Base-by-base conservation (phyloP, 2,888 invertebrate species). In the Pterostichus madidus region DNA sequence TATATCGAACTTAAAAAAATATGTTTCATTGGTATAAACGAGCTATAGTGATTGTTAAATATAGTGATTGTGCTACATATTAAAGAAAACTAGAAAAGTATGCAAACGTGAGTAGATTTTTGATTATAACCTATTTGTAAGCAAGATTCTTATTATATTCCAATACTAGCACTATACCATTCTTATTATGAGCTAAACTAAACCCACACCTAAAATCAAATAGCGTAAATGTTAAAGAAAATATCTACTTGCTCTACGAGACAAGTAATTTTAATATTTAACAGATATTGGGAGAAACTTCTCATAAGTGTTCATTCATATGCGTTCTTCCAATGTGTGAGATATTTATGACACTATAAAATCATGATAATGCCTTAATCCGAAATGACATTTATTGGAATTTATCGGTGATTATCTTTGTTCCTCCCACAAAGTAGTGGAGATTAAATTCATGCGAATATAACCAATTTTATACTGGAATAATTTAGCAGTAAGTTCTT, bases 341-440 rank as follows among this genome's bases (percentile, higher is more conserved):
- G 17, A 71, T 80, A 68, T 80, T 80, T 80, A 80, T 53, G 68
- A 17, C 6, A 13, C 52, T 35, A 80, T 68, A 80, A 80, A 80
- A 68, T 68, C 46, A 80, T 49, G 68, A 80, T 64, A 68, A 80
- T 68, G 68, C 68, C 53, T 80, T 80, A 80, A 80, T 80, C 68
- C 80, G 49, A 71, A 49, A 24, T 15, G 80, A 80, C 80, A 32
- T 64, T 80, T 80, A 80, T 71, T 71, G 80, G 68, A 68, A 71
- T 80, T 80, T 80, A 80, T 80, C 35, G 80, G 32, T 68, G 68
- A 80, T 80, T 32, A 80, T 80, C 64, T 68, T 80, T 68, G 68
- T 68, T 80, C 80, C 80, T 64, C 80, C 80, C 46, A 80, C 80
- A 68, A 80, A 68, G 52, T 71, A 52, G 32, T 31, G 31, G 49